Conservation (phyloP, 92 coral and sea anemone genomes). For the Heliopora coerulea region DNA sequence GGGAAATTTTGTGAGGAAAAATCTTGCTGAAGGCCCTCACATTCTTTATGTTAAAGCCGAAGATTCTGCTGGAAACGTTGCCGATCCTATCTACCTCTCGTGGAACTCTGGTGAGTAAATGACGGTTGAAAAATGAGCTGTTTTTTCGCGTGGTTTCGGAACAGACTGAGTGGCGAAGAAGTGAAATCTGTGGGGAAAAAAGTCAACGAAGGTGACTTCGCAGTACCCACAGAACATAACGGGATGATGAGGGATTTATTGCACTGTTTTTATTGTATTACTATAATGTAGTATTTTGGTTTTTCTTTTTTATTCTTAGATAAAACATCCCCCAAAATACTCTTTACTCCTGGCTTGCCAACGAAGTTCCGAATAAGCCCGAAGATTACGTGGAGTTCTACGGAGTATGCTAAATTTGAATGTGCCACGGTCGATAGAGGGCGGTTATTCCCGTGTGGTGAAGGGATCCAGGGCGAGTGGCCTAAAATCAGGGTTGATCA, state of each 20-base stretch:
- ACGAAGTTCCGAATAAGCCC: conserved; percentile 28
- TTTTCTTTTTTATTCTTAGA: not conserved
- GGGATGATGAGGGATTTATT: too few relatives aligned
- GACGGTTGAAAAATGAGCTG: too few relatives aligned
- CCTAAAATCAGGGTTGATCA: not conserved
- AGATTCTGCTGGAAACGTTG: conserved; percentile 28
- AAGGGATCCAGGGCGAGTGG: conserved; percentile 16
- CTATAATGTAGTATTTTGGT: not conserved
- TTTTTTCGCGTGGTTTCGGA: too few relatives aligned
- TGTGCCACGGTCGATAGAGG: conserved; percentile 1
- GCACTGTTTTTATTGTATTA: too few relatives aligned
- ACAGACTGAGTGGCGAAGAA: too few relatives aligned
- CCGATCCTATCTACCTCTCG: conserved; percentile 3
- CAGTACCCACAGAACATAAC: too few relatives aligned
- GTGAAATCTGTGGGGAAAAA: too few relatives aligned
- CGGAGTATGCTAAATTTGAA: conserved; percentile 30
- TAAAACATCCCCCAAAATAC: conserved; percentile 30
- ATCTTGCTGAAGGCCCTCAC: conserved; percentile 35
- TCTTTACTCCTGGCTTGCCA: conserved; percentile 31
- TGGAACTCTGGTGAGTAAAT: conserved; percentile 28
- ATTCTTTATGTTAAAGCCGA: conserved; percentile 7
- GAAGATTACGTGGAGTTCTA: conserved; percentile 21
- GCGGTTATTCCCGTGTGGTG: not conserved
- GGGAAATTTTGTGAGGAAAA: not conserved
- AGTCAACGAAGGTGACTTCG: too few relatives aligned